Conservation (phyloP, 2,888 invertebrate species). For the Erebia ligea region DNA sequence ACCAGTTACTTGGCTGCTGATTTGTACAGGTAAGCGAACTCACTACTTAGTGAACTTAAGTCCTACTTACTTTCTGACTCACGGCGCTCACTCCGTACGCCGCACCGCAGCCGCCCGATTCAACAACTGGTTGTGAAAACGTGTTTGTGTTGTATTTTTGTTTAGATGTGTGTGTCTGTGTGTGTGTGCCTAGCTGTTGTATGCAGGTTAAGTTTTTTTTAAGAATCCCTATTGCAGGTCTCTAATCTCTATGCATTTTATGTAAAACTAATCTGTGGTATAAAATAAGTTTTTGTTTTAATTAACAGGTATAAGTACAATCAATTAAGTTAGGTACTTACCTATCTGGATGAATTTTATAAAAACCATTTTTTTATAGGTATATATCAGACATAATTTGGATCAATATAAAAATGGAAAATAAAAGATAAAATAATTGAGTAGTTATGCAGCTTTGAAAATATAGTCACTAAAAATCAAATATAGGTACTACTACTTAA, state of each 20-base stretch:
- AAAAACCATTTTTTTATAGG: no score
- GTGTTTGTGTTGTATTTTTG: conserved; percentile 30
- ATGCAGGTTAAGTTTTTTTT: conserved; percentile 13
- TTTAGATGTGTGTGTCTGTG: conserved; percentile 17
- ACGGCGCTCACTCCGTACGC: conserved; percentile 53
- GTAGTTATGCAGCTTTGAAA: no score
- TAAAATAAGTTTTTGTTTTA: not conserved
- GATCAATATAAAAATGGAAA: no score
- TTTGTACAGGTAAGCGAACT: conserved; percentile 76
- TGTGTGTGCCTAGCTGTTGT: conserved; percentile 22
- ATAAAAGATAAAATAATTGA: no score
- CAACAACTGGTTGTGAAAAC: conserved; percentile 43
- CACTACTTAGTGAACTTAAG: conserved; percentile 54
- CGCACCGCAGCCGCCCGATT: conserved; percentile 41
- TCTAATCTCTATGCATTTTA: not conserved
- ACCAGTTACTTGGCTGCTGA: conserved; percentile 74
- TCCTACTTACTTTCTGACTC: conserved; percentile 71
- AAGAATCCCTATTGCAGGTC: not conserved
- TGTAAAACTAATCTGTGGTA: not conserved
- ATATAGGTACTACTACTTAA: no score
- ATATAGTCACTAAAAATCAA: no score
- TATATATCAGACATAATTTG: no score
- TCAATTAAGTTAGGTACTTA: no score
- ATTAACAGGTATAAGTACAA: no score
- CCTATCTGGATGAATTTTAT: no score